Percentiles rank a stretch among this genome's conserved stretches.
phyloP scores from a whole-genome alignment of 2,888 invertebrate species.

The Drosophila neonasuta region DNA sequence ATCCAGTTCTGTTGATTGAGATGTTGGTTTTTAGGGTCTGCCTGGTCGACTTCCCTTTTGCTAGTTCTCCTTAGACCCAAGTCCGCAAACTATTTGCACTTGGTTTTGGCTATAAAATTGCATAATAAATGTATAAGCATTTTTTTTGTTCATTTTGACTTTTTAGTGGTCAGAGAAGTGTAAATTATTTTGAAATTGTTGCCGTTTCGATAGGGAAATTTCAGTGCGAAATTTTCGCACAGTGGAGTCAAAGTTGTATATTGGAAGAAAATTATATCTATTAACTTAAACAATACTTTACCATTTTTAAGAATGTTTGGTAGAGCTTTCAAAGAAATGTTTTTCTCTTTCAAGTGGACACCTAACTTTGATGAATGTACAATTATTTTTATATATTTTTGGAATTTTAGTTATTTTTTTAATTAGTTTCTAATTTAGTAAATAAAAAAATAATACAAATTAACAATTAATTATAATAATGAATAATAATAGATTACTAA shows the following conservation, averaged over 20 bases:
- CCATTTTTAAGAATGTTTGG: too few relatives aligned
- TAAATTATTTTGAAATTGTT: conserved; percentile 60
- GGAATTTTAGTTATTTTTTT: too few relatives aligned
- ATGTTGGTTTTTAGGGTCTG: conserved; percentile 58
- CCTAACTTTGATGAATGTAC: too few relatives aligned
- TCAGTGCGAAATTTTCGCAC: conserved; percentile 8
- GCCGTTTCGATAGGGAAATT: conserved; percentile 20
- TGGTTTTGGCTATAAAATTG: conserved; percentile 70
- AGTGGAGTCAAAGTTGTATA: background rate
- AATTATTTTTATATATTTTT: too few relatives aligned
- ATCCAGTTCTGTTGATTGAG: conserved; percentile 64
- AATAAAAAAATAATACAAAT: too few relatives aligned
- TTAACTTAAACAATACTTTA: too few relatives aligned
- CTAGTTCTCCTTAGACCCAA: conserved; percentile 18
- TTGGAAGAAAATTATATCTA: too few relatives aligned
- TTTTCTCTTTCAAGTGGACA: too few relatives aligned
- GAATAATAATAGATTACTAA: too few relatives aligned
- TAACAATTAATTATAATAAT: too few relatives aligned
- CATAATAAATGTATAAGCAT: conserved; percentile 66
- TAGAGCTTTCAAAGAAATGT: too few relatives aligned
- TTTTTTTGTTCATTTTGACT: conserved; percentile 10
- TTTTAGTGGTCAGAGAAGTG: conserved; percentile 28
- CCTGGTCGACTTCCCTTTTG: conserved; percentile 2
- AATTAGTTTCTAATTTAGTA: too few relatives aligned
- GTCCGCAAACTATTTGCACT: conserved; percentile 71